Percentiles rank a stretch among this genome's conserved stretches.
Evolutionary conservation across 2,113 vertebrate genomes (phyloP).

Genomic region (Drymodes brunneopygia): DNA sequence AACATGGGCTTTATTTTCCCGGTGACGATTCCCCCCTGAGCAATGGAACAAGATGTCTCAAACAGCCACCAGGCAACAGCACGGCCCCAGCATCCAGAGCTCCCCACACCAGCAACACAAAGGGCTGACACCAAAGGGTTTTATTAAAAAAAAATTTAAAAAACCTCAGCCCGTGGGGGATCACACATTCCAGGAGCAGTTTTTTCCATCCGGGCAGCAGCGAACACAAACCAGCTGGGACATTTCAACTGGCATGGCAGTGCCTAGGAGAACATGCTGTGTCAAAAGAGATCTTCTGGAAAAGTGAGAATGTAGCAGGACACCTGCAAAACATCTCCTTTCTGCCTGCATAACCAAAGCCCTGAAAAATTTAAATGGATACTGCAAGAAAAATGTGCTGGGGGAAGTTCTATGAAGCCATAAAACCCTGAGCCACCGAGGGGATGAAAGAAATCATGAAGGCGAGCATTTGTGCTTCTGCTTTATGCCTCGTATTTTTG

Average conservation of each 20-base stretch:
- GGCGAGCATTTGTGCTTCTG: not conserved
- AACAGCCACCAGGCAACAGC: not conserved
- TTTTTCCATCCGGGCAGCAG: not conserved
- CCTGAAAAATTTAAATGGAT: not conserved
- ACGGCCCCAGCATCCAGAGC: not conserved
- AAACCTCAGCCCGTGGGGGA: not conserved
- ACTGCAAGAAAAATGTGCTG: not conserved
- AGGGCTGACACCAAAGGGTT: not conserved
- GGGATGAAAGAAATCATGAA: not conserved
- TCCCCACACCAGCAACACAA: not conserved
- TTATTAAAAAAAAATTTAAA: not conserved
- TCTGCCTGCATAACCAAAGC: not conserved
- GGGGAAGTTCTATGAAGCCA: not conserved
- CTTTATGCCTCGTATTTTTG: not conserved
- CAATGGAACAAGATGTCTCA: not conserved
- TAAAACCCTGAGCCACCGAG: not conserved
- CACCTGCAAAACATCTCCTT: conserved; percentile 25
- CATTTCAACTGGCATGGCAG: not conserved
- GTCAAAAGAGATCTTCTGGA: conserved; percentile 19
- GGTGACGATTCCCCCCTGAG: not conserved
- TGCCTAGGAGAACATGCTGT: not conserved
- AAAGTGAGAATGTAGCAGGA: conserved; percentile 4
- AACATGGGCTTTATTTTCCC: conserved; percentile 27
- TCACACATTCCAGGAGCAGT: not conserved
- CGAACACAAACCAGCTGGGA: not conserved